Base-by-base conservation (phyloP, 2,113 vertebrate genomes). In the Corythornis madagascariensis region DNA sequence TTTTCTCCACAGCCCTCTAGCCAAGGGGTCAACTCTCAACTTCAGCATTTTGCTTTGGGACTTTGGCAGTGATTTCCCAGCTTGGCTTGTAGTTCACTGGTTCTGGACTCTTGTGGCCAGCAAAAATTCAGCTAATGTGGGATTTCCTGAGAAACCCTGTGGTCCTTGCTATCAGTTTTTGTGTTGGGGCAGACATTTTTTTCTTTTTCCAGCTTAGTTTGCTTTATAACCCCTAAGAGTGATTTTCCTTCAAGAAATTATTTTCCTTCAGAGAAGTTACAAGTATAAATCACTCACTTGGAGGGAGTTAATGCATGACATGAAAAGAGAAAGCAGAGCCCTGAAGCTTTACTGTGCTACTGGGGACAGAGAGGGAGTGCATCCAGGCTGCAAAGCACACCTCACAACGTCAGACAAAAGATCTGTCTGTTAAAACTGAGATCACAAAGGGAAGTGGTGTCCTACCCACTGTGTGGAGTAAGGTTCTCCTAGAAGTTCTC, bases 191-290 rank as follows among this genome's bases (percentile, higher is more conserved):
- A 79, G 71, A 79, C 10, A 1, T 53, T 52, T 52, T 52, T 71
- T 75, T 73, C 24, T 63, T 72, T 26, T 64, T 90, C 89, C 66
- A 70, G 65, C 66, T 86, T 28, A 3, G 14, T 82, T 89, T 89
- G 63, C 29, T 84, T 83, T 43, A 25, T 31, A 64, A 56, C 43
- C 47, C 50, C 40, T 38, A 59, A 82, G 43, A 29, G 24, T 50
- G 40, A 48, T 55, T 82, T 93, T 81, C 57, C 73, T 83, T 85
- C 29, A 59, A 85, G 71, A 89, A 87, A 88, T 72, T 56, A 75
- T 76, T 88, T 91, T 69, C 26, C 77, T 89, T 86, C 63, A 64
- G 67, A 59, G 75, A 78, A 76, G n/a, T 76, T 83, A 56, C 45
- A 53, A 67, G 45, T 83, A 25, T 65, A 53, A 84, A 75, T 82